Percentiles rank a stretch among this genome's conserved stretches.
Evolutionary conservation across 2,797 vertebrate species (phyloP).

Genomic region (Octomys mimax): DNA sequence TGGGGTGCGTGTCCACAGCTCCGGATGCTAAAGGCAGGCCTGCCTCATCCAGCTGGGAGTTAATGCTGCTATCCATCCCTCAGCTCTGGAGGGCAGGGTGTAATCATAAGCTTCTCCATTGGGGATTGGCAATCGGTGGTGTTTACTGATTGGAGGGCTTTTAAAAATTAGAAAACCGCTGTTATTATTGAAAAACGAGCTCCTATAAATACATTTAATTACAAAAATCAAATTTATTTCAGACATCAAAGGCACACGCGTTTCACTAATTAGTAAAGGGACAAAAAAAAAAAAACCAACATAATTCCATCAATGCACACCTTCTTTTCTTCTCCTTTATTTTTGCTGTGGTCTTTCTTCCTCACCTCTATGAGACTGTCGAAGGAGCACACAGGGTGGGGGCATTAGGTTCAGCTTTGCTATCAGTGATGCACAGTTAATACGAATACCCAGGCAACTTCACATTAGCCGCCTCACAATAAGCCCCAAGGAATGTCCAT

Average conservation of each 20-base stretch:
- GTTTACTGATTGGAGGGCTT: neutral
- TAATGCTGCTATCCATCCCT: rapidly evolving
- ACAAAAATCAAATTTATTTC: slow-evolving; percentile 24
- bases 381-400: neutral
- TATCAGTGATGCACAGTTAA: neutral
- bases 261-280: neutral
- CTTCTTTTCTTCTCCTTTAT: neutral
- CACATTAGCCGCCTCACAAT: rapidly evolving
- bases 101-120: rapidly evolving
- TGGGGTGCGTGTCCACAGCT: neutral
- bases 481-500: neutral
- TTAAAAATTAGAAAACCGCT: neutral
- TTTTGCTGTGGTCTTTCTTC: neutral
- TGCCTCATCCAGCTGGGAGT: no score
- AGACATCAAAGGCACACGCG: neutral
- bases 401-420: rapidly evolving
- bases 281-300: neutral
- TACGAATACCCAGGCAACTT: neutral
- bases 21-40: neutral
- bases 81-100: rapidly evolving
- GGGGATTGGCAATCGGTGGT: neutral
- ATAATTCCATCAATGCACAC: neutral
- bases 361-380: neutral
- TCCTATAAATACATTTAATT: neutral
- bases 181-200: neutral